Base-by-base conservation (phyloP, 2,888 invertebrate species). In the Drosophila mercatorum region DNA sequence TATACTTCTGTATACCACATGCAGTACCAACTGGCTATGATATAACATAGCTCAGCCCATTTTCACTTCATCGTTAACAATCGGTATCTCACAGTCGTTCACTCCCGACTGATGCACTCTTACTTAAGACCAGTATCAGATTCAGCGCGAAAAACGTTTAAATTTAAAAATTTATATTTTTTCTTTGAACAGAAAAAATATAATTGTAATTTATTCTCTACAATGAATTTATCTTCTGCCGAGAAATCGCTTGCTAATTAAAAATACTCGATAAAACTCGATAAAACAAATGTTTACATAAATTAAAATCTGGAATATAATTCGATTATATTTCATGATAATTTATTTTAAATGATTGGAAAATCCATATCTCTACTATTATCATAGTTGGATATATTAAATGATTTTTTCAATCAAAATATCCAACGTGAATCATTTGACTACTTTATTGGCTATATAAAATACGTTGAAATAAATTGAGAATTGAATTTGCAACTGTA, bases 341-440 rank as follows among this genome's bases (percentile, higher is more conserved):
- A 34, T 51, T 51, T 11, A 17, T 11, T 49, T 34, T 8, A 3
- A 51, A 34, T 51, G 34, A 17, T 34, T 52, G 52, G 12, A 4
- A 52, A 36, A 14, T 22, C 52, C 14, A 12, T 14, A 51, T 12
- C 28, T 11, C n/a, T n/a, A 17, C 17, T 7, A 17, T 3, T 6
- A 34, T 17, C 11, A 17, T 5, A 17, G n/a, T 12, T 36, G 36
- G 36, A 5, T 34, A 0, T 12, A 26, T 44, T 7, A 22, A 14
- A 17, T 22, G 5, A 10, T 2, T 28, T 53, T 28, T 57, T 46
- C 49, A 44, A 3, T 43, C 34, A 53, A 57, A 26, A 72, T 55
- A 12, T 12, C 38, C 52, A 70, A 17, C 47, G 38, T 68, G n/a
- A 41, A 43, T 51, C 44, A 40, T 51, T 28, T 8, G 53, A 17